phyloP scores from a whole-genome alignment of 2,797 vertebrate species.

The Xiphorhynchus erythropygius region DNA sequence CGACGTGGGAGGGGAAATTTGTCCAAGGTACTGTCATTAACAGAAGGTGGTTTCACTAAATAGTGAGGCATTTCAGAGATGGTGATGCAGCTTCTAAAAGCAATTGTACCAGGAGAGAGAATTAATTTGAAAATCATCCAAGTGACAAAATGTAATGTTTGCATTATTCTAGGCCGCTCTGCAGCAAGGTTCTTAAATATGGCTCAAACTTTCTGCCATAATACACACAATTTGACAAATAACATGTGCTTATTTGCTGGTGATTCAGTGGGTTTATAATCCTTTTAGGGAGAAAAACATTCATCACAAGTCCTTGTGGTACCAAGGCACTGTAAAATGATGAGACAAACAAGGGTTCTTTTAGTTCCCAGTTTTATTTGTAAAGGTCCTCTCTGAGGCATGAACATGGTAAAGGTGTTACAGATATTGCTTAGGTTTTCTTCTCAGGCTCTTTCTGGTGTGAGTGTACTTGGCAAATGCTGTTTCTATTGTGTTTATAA shows the following conservation, averaged over 20 bases:
- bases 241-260: neutral
- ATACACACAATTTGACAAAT: neutral
- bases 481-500: neutral
- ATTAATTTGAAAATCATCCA: conserved; percentile 25
- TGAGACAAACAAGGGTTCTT: neutral
- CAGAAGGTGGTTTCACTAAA: neutral
- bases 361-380: neutral
- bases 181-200: neutral
- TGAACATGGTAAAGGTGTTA: neutral
- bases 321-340: neutral
- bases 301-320: neutral
- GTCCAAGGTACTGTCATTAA: conserved; percentile 19
- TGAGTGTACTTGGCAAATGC: neutral
- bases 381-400: neutral
- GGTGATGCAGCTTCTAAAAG: neutral
- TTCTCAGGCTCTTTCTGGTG: neutral
- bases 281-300: neutral
- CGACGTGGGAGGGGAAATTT: neutral
- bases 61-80: neutral
- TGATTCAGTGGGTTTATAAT: neutral
- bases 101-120: conserved; percentile 3
- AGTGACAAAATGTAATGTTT: conserved; percentile 23
- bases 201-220: neutral
- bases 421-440: neutral
- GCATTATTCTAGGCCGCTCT: neutral